These are phyloP conservation scores for Carassius auratus DNA, from an alignment of 2,113 vertebrate genomes.

Conservation along the genomic window DNA sequence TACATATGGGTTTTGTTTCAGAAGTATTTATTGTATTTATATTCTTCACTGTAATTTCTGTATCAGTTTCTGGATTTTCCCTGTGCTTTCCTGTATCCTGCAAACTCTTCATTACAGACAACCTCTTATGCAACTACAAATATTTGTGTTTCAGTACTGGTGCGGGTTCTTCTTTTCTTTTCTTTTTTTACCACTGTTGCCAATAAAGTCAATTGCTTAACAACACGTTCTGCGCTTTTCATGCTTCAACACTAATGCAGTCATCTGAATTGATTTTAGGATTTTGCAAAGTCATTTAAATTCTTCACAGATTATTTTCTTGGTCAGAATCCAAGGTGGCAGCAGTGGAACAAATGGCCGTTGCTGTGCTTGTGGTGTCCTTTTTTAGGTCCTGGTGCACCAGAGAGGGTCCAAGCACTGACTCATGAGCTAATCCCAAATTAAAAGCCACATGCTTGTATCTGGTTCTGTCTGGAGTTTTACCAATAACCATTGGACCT, in stretches of 20 bases:
- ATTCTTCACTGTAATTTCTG: constrained; percentile 35
- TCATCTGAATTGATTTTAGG: background rate
- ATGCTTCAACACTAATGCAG: background rate
- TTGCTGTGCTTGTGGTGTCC: constrained; percentile 5
- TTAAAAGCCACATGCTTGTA: constrained; percentile 52
- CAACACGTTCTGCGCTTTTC: constrained; percentile 31
- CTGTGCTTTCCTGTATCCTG: constrained; percentile 36
- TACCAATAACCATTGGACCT: constrained; percentile 26
- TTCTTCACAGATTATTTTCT: constrained; percentile 29
- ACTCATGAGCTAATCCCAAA: constrained; percentile 52
- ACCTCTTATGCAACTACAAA: constrained; percentile 70
- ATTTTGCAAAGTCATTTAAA: constrained; percentile 9
- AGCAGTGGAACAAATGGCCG: constrained; percentile 41
- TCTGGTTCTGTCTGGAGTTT: constrained; percentile 37
- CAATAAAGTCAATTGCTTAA: constrained; percentile 75
- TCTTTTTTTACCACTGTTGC: constrained; percentile 69
- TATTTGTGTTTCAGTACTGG: constrained; percentile 50
- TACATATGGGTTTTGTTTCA: constrained; percentile 49
- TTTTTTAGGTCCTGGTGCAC: constrained; percentile 8
- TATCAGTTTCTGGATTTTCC: constrained; percentile 36
- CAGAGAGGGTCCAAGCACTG: constrained; percentile 36
- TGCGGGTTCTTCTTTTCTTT: constrained; percentile 50
- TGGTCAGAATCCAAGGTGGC: constrained; percentile 39
- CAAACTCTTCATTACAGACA: constrained; percentile 53
- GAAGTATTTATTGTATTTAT: constrained; percentile 60